Evolutionary conservation across 2,888 invertebrate species (phyloP).

Genomic region (Caprella mutica): DNA sequence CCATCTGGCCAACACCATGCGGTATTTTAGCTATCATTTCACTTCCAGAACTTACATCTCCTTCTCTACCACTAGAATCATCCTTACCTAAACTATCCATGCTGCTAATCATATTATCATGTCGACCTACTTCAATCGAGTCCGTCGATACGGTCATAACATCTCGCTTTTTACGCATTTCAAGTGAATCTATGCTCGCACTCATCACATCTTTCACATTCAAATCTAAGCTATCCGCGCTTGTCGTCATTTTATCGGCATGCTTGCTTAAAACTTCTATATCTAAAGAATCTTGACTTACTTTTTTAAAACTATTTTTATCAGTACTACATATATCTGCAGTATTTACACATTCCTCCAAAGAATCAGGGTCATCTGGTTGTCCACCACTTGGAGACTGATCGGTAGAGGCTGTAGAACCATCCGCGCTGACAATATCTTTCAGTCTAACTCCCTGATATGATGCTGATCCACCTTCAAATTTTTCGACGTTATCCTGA

Average conservation of each 20-base stretch:
- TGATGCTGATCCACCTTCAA: conserved; percentile 38
- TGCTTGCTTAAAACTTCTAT: conserved; percentile 16
- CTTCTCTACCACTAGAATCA: conserved; percentile 39
- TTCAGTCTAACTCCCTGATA: conserved; percentile 21
- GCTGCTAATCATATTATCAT: conserved; percentile 33
- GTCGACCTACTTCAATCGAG: conserved; percentile 44
- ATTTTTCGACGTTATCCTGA: conserved; percentile 54
- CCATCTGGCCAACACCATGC: conserved; percentile 40
- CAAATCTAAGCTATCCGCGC: conserved; percentile 37
- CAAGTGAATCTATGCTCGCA: conserved; percentile 55
- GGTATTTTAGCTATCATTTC: conserved; percentile 37
- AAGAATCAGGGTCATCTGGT: conserved; percentile 34
- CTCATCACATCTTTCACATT: conserved; percentile 40
- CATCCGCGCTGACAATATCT: conserved; percentile 26
- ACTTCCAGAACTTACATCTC: conserved; percentile 32
- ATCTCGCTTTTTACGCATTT: conserved; percentile 32
- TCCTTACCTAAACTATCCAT: conserved; percentile 31
- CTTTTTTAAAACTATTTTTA: conserved; percentile 8
- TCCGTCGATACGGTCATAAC: conserved; percentile 45
- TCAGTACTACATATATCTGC: background rate
- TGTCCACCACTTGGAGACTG: conserved; percentile 41
- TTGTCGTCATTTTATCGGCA: conserved; percentile 28
- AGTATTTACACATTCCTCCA: conserved; percentile 25
- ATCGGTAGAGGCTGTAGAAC: conserved; percentile 39
- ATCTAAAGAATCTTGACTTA: conserved; percentile 29